phyloP scores from a whole-genome alignment of 1,140 invertebrate species.

The Leptestheria dahalacensis region DNA sequence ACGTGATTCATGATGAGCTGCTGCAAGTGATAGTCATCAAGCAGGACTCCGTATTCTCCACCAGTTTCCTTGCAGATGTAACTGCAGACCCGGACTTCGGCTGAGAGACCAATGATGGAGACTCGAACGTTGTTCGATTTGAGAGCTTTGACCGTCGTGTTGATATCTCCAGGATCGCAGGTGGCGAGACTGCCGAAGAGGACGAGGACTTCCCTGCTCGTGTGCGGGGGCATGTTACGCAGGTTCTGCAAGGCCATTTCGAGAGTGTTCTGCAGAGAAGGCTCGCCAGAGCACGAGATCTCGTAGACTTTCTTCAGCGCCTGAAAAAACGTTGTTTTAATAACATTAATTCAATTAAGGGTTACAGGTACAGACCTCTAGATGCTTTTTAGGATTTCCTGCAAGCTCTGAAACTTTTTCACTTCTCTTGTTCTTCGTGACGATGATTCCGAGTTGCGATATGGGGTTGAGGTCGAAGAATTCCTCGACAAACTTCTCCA shows the following conservation, averaged over 20 bases:
- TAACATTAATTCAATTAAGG: neutral
- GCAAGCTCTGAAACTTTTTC: slow-evolving; percentile 81
- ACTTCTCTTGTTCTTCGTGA: slow-evolving; percentile 81
- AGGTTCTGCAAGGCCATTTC: slow-evolving; percentile 72
- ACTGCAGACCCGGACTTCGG: slow-evolving; percentile 84
- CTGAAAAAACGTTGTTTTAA: slow-evolving; percentile 11
- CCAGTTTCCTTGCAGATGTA: slow-evolving; percentile 66
- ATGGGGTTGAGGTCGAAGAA: slow-evolving; percentile 98
- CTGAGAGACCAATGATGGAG: slow-evolving; percentile 85
- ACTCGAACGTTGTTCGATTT: slow-evolving; percentile 51
- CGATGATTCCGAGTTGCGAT: slow-evolving; percentile 84
- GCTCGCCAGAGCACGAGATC: slow-evolving; percentile 54
- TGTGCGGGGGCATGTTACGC: slow-evolving; percentile 79
- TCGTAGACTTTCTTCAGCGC: slow-evolving; percentile 20
- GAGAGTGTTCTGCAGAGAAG: slow-evolving; percentile 86
- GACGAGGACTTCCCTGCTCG: slow-evolving; percentile 79
- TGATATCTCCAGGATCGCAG: slow-evolving; percentile 90
- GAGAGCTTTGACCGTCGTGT: slow-evolving; percentile 54
- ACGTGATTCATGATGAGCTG: slow-evolving; percentile 57
- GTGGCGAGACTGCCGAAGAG: slow-evolving; percentile 87
- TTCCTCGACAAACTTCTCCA: slow-evolving; percentile 88
- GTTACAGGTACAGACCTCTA: slow-evolving; percentile 40
- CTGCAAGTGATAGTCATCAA: slow-evolving; percentile 81
- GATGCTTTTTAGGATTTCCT: slow-evolving; percentile 66
- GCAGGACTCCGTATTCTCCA: slow-evolving; percentile 67